Evolutionary conservation across 37 sponge, comb jelly and placozoan species (phyloP).

Genomic region (Aplysina aerophoba): DNA sequence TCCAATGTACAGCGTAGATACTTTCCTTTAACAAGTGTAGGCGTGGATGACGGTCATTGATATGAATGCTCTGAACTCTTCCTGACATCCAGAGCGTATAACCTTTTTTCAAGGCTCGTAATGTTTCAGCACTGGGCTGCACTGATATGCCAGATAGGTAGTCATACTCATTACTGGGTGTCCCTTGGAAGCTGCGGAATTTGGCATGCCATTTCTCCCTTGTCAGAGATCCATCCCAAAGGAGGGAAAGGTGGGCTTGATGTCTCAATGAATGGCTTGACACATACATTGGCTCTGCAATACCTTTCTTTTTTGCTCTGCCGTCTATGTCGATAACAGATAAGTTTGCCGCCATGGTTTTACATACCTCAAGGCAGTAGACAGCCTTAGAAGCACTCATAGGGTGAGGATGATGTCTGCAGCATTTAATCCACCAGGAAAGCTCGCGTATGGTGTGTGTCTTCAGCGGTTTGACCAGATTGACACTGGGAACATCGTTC

Average conservation of each 20-base stretch:
- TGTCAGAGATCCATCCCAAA: constrained; percentile 9
- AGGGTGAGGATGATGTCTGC: not conserved
- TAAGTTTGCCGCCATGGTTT: not conserved
- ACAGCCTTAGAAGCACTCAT: not conserved
- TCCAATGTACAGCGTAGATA: constrained; percentile 4
- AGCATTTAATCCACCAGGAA: constrained; percentile 3
- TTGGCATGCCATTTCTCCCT: not conserved
- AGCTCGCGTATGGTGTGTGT: not conserved
- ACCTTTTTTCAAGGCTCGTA: constrained; percentile 5
- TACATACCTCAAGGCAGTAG: not conserved
- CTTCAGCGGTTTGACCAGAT: not conserved
- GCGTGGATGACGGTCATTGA: not conserved
- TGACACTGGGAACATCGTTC: not conserved
- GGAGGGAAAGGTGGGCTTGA: not conserved
- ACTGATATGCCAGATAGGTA: not conserved
- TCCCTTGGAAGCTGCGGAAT: constrained; percentile 16
- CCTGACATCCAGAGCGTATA: not conserved
- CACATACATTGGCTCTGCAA: not conserved
- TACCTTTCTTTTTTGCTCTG: not conserved
- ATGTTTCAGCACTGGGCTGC: constrained; percentile 1
- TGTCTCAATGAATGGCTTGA: not conserved
- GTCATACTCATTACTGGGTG: not conserved
- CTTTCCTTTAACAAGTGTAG: not conserved
- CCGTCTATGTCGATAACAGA: not conserved
- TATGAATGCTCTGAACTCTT: constrained; percentile 11